These are phyloP conservation scores for Eurytoma californica DNA, from an alignment of 2,888 invertebrate species.

Conservation along the genomic window DNA sequence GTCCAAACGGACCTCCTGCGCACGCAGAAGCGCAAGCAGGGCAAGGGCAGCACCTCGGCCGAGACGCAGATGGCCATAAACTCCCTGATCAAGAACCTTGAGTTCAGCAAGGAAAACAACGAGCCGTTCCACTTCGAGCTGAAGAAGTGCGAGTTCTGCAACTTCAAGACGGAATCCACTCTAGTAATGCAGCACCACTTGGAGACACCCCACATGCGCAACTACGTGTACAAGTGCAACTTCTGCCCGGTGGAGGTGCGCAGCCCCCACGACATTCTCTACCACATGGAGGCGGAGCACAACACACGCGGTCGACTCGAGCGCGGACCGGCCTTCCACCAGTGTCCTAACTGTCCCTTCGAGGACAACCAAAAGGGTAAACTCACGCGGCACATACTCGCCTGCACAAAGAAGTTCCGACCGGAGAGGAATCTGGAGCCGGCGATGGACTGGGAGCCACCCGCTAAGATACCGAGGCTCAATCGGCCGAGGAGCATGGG, in stretches of 20 bases:
- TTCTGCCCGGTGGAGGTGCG: slow-evolving; percentile 88
- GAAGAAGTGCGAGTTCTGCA: slow-evolving; percentile 92
- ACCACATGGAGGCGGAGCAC: slow-evolving; percentile 94
- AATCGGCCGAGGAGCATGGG: slow-evolving; percentile 70
- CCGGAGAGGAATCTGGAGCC: slow-evolving; percentile 91
- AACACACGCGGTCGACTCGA: slow-evolving; percentile 89
- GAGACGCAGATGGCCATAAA: slow-evolving; percentile 87
- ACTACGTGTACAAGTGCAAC: slow-evolving; percentile 90
- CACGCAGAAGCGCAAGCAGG: slow-evolving; percentile 89
- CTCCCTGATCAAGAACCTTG: slow-evolving; percentile 89
- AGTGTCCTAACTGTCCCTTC: slow-evolving; percentile 94
- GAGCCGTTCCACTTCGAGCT: slow-evolving; percentile 84
- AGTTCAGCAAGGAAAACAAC: slow-evolving; percentile 90
- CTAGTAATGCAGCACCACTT: slow-evolving; percentile 90
- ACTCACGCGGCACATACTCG: slow-evolving; percentile 89
- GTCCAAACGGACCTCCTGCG: slow-evolving; percentile 94
- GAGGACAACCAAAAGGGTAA: slow-evolving; percentile 96
- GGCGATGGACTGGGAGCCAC: slow-evolving; percentile 93
- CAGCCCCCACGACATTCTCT: slow-evolving; percentile 90
- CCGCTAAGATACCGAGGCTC: slow-evolving; percentile 90
- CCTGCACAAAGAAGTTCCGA: slow-evolving; percentile 92
- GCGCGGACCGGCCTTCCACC: slow-evolving; percentile 90
- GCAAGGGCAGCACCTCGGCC: slow-evolving; percentile 81
- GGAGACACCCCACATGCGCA: slow-evolving; percentile 94
- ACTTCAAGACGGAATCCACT: slow-evolving; percentile 91